Percentiles rank a stretch among this genome's conserved stretches.
Evolutionary conservation across 1,140 invertebrate species (phyloP).

Genomic region (Ceratoteleas bidentatus): DNA sequence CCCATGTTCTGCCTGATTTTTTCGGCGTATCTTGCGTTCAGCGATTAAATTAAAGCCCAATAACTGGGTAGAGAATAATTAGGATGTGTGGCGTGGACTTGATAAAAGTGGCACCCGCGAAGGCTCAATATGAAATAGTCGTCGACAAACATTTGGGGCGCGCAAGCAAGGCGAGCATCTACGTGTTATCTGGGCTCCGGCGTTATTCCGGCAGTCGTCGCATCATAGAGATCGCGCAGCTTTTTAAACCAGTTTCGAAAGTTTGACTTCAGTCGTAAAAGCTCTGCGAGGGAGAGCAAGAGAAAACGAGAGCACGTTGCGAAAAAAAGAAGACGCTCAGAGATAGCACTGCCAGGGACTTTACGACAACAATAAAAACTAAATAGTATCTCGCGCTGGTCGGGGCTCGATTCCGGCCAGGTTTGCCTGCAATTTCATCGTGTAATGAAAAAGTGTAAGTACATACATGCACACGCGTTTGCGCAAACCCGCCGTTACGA

Average conservation of each 20-base stretch:
- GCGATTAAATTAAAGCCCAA: constrained; percentile 21
- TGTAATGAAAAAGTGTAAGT: constrained; percentile 65
- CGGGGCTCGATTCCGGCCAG: constrained; percentile 56
- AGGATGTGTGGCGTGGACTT: constrained; percentile 33
- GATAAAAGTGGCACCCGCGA: constrained; percentile 24
- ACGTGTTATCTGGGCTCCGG: constrained; percentile 49
- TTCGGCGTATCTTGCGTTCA: background rate
- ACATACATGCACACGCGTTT: constrained; percentile 16
- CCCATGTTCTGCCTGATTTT: no score
- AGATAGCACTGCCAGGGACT: constrained; percentile 62
- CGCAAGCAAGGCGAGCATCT: constrained; percentile 28
- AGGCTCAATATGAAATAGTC: constrained; percentile 47
- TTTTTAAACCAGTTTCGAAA: constrained; percentile 70
- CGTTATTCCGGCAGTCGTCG: constrained; percentile 58
- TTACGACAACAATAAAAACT: constrained; percentile 75
- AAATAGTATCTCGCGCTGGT: constrained; percentile 69
- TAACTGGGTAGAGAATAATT: constrained; percentile 32
- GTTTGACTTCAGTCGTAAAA: constrained; percentile 67
- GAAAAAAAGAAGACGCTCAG: constrained; percentile 34
- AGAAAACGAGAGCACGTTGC: constrained; percentile 13
- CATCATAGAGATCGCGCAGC: constrained; percentile 58
- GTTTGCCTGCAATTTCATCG: constrained; percentile 67
- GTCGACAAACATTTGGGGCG: constrained; percentile 49
- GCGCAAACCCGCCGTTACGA: constrained; percentile 11
- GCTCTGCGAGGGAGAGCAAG: constrained; percentile 26